Evolutionary conservation across 1,140 invertebrate species (phyloP).

Genomic region (Maconellicoccus hirsutus): DNA sequence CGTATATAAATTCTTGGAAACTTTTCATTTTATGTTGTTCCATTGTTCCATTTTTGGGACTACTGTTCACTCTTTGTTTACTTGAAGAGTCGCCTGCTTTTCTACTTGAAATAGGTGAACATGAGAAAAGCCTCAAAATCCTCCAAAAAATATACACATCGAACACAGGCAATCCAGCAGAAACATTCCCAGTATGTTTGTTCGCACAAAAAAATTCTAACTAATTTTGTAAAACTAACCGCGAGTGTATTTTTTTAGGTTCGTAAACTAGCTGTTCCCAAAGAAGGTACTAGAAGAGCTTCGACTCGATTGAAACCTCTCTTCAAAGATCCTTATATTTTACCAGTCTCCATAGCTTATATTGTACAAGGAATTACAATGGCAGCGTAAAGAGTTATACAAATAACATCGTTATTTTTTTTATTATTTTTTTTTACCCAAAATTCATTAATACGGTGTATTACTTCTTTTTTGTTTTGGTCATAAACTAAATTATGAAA

Average conservation of each 20-base stretch:
- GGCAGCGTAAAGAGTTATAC: conserved; percentile 19
- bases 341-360: neutral
- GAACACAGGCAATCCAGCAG: neutral
- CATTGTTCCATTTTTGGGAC: neutral
- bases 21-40: neutral
- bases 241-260: neutral
- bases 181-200: conserved; percentile 8
- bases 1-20: neutral
- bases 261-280: neutral
- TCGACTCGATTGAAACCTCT: neutral
- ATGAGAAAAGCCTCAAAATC: neutral
- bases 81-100: neutral
- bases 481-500: no score
- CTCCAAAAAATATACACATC: neutral
- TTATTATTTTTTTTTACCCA: no score
- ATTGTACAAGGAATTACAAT: neutral
- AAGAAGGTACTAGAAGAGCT: neutral
- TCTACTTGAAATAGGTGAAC: neutral
- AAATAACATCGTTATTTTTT: neutral
- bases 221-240: no score
- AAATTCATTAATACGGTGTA: no score
- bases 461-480: no score
- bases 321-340: neutral
- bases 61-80: neutral
- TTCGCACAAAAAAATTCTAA: no score